Evolutionary conservation across 2,113 vertebrate species (phyloP).

Genomic region (Antigone vipio): DNA sequence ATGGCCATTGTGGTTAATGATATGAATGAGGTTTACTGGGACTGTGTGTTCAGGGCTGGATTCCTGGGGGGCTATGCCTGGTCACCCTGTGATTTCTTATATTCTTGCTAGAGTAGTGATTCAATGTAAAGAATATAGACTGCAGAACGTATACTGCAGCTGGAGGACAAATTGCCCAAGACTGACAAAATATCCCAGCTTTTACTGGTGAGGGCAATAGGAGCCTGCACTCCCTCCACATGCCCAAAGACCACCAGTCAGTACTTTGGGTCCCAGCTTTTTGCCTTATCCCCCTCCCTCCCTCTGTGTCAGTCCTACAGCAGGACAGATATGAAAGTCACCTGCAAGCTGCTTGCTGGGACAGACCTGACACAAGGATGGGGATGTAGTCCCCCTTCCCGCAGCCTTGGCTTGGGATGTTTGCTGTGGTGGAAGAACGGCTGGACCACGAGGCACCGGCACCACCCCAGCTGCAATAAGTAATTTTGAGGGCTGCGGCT

Average conservation of each 20-base stretch:
- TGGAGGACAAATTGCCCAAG: not conserved
- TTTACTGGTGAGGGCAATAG: not conserved
- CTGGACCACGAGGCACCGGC: accelerated
- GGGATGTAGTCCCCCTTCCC: not conserved
- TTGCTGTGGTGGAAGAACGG: not conserved
- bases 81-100: not conserved
- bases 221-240: not conserved
- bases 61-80: not conserved
- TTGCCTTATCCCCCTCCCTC: not conserved
- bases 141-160: not conserved
- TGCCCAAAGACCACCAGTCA: not conserved
- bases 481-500: not conserved
- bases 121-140: not conserved
- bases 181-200: not conserved
- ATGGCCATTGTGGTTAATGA: not conserved
- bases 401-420: not conserved
- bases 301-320: not conserved
- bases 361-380: not conserved
- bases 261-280: not conserved
- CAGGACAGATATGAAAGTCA: not conserved
- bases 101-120: not conserved
- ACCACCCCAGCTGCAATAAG: not conserved
- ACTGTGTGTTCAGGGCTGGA: not conserved
- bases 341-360: not conserved
- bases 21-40: slow-evolving; percentile 26